phyloP scores from a whole-genome alignment of 2,888 invertebrate genomes.

The Ptychoptera albimana region DNA sequence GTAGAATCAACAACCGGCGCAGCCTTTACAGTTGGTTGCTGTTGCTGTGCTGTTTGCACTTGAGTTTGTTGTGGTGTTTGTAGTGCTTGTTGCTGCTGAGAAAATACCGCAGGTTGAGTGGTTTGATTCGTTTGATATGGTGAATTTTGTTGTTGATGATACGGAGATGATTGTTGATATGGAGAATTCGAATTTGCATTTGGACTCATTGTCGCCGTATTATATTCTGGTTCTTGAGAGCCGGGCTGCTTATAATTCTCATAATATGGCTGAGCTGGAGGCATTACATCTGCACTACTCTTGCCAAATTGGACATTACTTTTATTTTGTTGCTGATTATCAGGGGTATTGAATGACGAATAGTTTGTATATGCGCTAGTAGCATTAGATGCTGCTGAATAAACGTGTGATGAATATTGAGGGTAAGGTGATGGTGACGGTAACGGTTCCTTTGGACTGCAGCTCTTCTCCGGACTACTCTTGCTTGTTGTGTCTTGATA shows the following conservation, averaged over 20 bases:
- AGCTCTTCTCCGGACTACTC: constrained; percentile 70
- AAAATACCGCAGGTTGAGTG: constrained; percentile 16
- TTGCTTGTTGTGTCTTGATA: constrained; percentile 78
- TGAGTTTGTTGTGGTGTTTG: constrained; percentile 17
- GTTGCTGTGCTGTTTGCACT: constrained; percentile 16
- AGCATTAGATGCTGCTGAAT: constrained; percentile 36
- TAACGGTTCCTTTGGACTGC: constrained; percentile 60
- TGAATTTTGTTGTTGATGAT: constrained; percentile 27
- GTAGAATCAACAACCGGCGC: neutral
- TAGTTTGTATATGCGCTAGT: constrained; percentile 24
- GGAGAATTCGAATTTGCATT: constrained; percentile 36
- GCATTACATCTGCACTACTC: neutral
- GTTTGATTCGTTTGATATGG: constrained; percentile 26
- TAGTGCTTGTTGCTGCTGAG: constrained; percentile 17
- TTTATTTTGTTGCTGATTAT: constrained; percentile 11
- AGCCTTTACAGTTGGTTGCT: constrained; percentile 1
- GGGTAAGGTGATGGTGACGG: constrained; percentile 41
- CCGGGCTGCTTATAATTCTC: constrained; percentile 40
- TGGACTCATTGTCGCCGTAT: constrained; percentile 34
- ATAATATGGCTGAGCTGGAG: constrained; percentile 26
- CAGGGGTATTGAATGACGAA: constrained; percentile 19
- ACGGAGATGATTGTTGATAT: constrained; percentile 34
- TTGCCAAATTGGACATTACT: constrained; percentile 26
- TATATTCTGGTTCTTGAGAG: constrained; percentile 37
- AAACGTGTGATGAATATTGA: constrained; percentile 40